Evolutionary conservation across 1,140 invertebrate genomes (phyloP).

Genomic region (Cydia fagiglandana): DNA sequence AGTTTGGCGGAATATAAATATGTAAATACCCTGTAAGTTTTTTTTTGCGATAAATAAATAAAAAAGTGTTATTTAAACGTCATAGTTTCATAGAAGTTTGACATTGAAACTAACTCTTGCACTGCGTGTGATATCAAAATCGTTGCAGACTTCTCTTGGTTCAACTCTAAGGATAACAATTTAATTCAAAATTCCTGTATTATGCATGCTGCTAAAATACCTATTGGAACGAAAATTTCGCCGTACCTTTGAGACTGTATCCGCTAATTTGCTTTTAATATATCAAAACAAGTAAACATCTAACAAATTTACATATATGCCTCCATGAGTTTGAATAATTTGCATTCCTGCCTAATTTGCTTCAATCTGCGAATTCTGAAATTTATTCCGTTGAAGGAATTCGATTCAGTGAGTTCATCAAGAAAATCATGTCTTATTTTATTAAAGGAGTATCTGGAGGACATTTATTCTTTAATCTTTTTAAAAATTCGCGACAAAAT

Average conservation of each 20-base stretch:
- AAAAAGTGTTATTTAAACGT: too few relatives aligned
- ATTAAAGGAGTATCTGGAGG: background rate
- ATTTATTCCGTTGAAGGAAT: background rate
- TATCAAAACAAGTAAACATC: slow-evolving; percentile 17
- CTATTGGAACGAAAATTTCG: background rate
- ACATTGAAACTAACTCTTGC: too few relatives aligned
- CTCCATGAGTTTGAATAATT: slow-evolving; percentile 2
- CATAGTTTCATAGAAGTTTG: too few relatives aligned
- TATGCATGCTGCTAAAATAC: background rate
- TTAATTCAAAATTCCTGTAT: background rate
- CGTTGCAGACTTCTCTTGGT: too few relatives aligned
- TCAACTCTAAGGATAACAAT: too few relatives aligned
- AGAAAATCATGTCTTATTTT: background rate
- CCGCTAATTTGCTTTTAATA: background rate
- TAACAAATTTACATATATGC: slow-evolving; percentile 6
- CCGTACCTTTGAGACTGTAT: background rate
- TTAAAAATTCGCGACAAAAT: too few relatives aligned
- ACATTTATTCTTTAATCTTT: too few relatives aligned
- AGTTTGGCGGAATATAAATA: too few relatives aligned
- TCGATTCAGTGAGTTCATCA: slow-evolving; percentile 4
- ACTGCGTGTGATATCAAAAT: too few relatives aligned
- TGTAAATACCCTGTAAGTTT: too few relatives aligned
- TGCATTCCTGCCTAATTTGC: background rate
- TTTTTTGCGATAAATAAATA: too few relatives aligned
- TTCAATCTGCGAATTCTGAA: background rate